Base-by-base conservation (phyloP, 2,888 invertebrate genomes). In the Pterobdella sp. region DNA sequence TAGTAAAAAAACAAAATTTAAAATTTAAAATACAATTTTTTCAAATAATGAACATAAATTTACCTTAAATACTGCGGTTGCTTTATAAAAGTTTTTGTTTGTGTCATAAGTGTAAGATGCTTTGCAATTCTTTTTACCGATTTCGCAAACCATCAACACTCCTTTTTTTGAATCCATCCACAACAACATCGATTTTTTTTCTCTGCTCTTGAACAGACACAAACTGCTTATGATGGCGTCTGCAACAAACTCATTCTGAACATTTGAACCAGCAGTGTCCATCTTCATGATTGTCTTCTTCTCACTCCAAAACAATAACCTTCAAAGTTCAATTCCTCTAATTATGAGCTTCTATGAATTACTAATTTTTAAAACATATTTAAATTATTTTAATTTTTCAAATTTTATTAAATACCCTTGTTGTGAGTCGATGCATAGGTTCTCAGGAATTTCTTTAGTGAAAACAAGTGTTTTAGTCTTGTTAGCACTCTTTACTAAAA, bases 251-350 rank as follows among this genome's bases (percentile, higher is more conserved):
- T 14, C 10, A 7, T 22, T 22, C 22, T 22, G 7, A 7, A 42
- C 49, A 42, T 42, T 42, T 22, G 10, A 7, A 14, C 49, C 49
- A 7, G 22, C 10, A 14, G 49, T 22, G 49, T 42, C 49, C 7
- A 22, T 22, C 49, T 42, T 42, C 49, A 42, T 42, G 49, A 42
- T 42, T 7, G 7, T 7, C 22, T 42, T 7, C 49, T 42, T 22
- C n/a, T 56, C 60, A n/a, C 60, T 56, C 60, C 60, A 56, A 18
- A 42, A 42, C 42, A 42, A 42, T 18, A 42, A 18, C 42, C 42
- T 42, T 22, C 7, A 56, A 3, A 14, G 7, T 56, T 22, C 60
- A 18, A 7, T 42, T 7, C 22, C 22, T 42, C 10, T 14, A 14
- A 22, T 14, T 14, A 22, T 22, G 22, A 42, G 49, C 22, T 42